Conservation (phyloP, 2,797 vertebrate species). For the Semotilus atromaculatus region DNA sequence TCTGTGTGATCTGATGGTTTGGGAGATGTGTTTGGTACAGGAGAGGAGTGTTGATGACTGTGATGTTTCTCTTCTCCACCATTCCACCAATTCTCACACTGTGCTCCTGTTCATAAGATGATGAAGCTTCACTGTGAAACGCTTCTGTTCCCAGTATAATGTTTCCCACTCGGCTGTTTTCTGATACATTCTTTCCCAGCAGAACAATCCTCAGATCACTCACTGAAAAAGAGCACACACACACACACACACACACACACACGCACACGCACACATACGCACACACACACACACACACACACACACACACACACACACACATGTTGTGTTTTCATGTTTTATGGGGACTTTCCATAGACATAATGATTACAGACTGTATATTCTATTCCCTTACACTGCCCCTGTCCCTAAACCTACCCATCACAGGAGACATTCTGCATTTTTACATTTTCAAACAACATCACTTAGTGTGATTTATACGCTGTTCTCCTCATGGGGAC, state of each 20-base stretch:
- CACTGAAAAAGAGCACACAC: background rate
- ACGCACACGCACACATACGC: too few relatives aligned
- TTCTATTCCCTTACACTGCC: too few relatives aligned
- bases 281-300: background rate
- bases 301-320: too few relatives aligned
- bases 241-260: background rate
- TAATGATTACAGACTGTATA: too few relatives aligned
- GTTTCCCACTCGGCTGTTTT: background rate
- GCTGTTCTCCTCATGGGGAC: too few relatives aligned
- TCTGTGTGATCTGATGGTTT: fast-evolving
- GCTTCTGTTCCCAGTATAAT: fast-evolving
- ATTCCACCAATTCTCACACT: fast-evolving
- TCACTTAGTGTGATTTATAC: too few relatives aligned
- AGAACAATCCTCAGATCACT: slow-evolving; percentile 1
- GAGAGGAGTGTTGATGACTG: background rate
- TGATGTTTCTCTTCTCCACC: background rate
- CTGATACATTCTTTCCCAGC: background rate
- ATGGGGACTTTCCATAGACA: too few relatives aligned
- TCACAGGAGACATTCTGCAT: too few relatives aligned
- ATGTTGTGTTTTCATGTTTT: too few relatives aligned
- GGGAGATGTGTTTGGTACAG: fast-evolving
- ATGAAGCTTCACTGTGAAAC: fast-evolving
- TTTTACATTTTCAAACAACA: too few relatives aligned
- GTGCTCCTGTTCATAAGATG: background rate
- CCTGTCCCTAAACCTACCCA: too few relatives aligned